These are phyloP conservation scores for Tenrec ecaudatus DNA, from an alignment of 2,113 vertebrate genomes.

Conservation along the genomic window DNA sequence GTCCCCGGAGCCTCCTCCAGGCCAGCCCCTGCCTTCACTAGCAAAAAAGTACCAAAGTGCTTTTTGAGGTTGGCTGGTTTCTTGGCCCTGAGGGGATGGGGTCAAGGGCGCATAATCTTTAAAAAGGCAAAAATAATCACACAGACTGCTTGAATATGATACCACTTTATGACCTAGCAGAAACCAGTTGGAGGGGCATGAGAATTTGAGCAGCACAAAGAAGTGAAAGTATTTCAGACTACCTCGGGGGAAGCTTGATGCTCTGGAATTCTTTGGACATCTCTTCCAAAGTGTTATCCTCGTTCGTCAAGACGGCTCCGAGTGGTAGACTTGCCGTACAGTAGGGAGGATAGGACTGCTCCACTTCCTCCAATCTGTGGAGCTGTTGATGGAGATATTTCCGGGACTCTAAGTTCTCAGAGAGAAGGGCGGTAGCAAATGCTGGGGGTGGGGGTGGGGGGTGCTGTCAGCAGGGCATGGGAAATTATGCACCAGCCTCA, in stretches of 20 bases:
- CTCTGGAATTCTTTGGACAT: conserved; percentile 9
- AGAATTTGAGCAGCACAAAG: not conserved
- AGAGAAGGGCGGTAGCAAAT: conserved; percentile 57
- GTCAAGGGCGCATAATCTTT: conserved; percentile 61
- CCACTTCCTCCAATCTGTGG: conserved; percentile 69
- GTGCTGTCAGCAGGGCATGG: conserved; percentile 4
- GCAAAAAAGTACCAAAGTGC: conserved; percentile 26
- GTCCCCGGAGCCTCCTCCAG: conserved; percentile 85
- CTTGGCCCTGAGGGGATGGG: not conserved
- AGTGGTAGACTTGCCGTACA: conserved; percentile 72
- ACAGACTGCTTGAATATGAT: not conserved
- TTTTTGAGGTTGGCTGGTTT: conserved; percentile 13
- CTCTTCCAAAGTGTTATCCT: not conserved
- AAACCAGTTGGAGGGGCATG: not conserved
- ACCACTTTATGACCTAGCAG: not conserved
- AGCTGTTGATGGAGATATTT: conserved; percentile 68
- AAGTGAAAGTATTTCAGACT: not conserved
- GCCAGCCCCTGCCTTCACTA: conserved; percentile 53
- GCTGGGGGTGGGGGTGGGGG: not conserved
- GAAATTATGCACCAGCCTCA: not conserved
- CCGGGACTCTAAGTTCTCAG: conserved; percentile 47
- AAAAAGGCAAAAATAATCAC: conserved; percentile 52
- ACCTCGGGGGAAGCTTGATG: conserved; percentile 44
- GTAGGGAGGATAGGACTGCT: conserved; percentile 63
- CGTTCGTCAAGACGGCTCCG: conserved; percentile 57